Conservation (phyloP, 1,140 invertebrate genomes). For the Zaprionus gabonicus region DNA sequence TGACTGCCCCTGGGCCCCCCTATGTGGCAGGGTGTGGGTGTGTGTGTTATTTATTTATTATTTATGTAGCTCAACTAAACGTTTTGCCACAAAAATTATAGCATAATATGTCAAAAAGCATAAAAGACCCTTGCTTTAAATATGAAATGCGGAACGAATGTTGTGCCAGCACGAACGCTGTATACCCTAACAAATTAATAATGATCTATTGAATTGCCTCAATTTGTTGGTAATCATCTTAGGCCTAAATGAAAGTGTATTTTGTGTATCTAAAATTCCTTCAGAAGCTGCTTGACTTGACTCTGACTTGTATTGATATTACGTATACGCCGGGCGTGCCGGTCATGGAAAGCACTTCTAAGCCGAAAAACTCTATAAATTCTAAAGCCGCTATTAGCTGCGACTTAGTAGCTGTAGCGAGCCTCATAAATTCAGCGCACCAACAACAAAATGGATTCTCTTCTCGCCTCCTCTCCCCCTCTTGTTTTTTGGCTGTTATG, state of each 20-base stretch:
- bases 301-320: conserved; percentile 53
- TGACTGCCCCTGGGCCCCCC: not conserved
- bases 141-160: conserved; percentile 32
- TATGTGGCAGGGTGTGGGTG: conserved; percentile 9
- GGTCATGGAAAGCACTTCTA: conserved; percentile 57
- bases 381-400: conserved; percentile 78
- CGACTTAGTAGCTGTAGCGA: conserved; percentile 64
- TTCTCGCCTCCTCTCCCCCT: conserved; percentile 26
- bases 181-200: conserved; percentile 30
- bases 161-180: not conserved
- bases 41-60: conserved; percentile 68
- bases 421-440: conserved; percentile 45
- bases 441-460: conserved; percentile 45
- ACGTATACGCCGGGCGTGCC: conserved; percentile 40
- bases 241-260: not conserved
- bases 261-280: not conserved
- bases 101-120: conserved; percentile 79
- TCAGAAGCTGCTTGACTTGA: conserved; percentile 7
- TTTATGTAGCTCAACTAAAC: conserved; percentile 82
- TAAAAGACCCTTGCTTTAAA: conserved; percentile 60
- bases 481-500: conserved; percentile 50
- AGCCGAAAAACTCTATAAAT: conserved; percentile 75
- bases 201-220: conserved; percentile 10
- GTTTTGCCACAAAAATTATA: conserved; percentile 77
- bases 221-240: conserved; percentile 1